Evolutionary conservation across 2,888 invertebrate genomes (phyloP).

Genomic region (Lasioglossum leucozonium): DNA sequence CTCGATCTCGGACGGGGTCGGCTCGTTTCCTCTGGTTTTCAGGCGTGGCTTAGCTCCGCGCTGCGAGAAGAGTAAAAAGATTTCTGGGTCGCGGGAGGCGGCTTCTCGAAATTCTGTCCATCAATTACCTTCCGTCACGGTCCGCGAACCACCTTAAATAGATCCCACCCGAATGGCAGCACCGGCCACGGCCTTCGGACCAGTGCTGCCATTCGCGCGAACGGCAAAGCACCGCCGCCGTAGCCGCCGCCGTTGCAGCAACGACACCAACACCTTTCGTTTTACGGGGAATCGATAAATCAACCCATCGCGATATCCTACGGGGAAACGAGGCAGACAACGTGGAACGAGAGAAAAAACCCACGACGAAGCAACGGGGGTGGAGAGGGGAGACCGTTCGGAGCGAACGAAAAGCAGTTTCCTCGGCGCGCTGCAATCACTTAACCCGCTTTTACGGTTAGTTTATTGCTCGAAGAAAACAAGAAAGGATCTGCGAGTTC

Average conservation of each 20-base stretch:
- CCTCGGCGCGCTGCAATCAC: constrained; percentile 73
- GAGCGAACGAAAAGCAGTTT: constrained; percentile 54
- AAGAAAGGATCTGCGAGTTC: constrained; percentile 43
- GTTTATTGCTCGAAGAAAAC: constrained; percentile 74
- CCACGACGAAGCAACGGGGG: not conserved
- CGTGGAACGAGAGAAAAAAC: constrained; percentile 13
- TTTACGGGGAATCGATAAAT: constrained; percentile 65
- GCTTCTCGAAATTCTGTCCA: constrained; percentile 43
- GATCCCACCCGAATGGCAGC: constrained; percentile 3
- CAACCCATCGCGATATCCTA: constrained; percentile 54
- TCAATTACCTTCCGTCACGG: constrained; percentile 39
- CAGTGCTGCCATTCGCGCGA: not conserved
- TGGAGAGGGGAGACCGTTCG: not conserved
- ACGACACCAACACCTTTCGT: constrained; percentile 51
- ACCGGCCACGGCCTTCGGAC: not conserved
- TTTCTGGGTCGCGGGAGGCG: constrained; percentile 3
- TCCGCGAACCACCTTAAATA: constrained; percentile 36
- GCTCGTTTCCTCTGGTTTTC: not conserved
- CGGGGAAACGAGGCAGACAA: constrained; percentile 34
- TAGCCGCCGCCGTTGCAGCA: constrained; percentile 18
- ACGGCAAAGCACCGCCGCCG: constrained; percentile 7
- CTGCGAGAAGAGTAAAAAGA: not conserved
- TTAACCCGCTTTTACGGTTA: constrained; percentile 78
- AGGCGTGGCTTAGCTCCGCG: not conserved
- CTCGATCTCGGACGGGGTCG: not conserved